Conservation (phyloP, 2,113 vertebrate genomes). For the Rhagologus leucostigma region DNA sequence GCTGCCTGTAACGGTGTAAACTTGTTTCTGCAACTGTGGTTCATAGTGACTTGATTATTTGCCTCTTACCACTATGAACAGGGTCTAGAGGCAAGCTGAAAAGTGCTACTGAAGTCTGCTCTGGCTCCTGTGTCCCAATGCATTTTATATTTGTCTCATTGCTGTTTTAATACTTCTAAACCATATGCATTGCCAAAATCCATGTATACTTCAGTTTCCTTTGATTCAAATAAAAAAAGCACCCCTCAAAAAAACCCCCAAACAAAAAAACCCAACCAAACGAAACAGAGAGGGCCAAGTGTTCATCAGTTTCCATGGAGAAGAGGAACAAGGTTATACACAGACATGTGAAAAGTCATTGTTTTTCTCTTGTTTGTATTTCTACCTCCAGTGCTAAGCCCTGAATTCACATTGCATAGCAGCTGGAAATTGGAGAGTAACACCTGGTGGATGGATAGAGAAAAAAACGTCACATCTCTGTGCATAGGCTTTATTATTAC, state of each 20-base stretch:
- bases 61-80: background rate
- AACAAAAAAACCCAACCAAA: background rate
- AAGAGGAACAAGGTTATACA: background rate
- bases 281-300: background rate
- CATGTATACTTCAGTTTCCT: background rate
- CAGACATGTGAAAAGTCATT: background rate
- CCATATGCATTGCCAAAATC: background rate
- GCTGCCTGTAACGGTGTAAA: background rate
- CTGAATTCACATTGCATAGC: background rate
- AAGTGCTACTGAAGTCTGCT: background rate
- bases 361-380: background rate
- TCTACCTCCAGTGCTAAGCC: background rate
- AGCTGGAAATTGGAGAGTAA: background rate
- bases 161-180: background rate
- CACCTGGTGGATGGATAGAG: background rate
- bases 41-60: background rate
- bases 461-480: background rate
- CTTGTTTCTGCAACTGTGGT: background rate
- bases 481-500: background rate
- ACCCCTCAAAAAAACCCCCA: background rate
- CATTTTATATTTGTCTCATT: background rate
- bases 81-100: background rate
- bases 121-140: background rate
- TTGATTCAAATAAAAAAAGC: background rate
- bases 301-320: background rate